These are phyloP conservation scores for Agapornis canus DNA, from an alignment of 2,797 vertebrate species.

Conservation along the genomic window DNA sequence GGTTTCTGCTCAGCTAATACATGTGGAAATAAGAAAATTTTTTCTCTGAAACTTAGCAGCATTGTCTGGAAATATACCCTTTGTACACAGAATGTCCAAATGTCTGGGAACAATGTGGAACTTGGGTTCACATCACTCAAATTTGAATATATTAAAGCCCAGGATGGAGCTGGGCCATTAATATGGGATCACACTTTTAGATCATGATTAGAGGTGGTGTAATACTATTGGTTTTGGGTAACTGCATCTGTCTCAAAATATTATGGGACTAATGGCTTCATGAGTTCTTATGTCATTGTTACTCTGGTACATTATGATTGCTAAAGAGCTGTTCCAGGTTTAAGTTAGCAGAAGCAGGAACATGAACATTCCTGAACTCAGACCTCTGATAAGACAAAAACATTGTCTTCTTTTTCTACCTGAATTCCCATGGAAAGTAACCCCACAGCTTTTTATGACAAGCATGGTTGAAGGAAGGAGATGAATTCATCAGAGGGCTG, in stretches of 20 bases:
- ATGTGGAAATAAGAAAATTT: slow-evolving; percentile 64
- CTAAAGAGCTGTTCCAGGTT: not conserved
- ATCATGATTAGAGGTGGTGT: not conserved
- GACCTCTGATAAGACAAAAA: not conserved
- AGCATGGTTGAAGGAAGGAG: not conserved
- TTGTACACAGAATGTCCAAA: not conserved
- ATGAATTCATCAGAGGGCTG: not conserved
- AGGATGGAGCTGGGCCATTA: not conserved
- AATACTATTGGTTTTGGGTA: not conserved
- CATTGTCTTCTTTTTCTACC: not conserved
- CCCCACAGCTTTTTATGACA: not conserved
- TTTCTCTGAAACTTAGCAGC: slow-evolving; percentile 64
- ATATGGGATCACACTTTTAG: not conserved
- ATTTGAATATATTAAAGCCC: slow-evolving; percentile 10
- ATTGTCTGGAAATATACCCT: slow-evolving; percentile 43
- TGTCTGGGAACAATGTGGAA: slow-evolving; percentile 54
- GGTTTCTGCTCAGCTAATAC: slow-evolving; percentile 47
- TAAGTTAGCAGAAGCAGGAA: not conserved
- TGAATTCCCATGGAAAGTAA: not conserved
- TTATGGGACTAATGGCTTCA: not conserved
- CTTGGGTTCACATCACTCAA: slow-evolving; percentile 21
- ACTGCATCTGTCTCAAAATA: not conserved
- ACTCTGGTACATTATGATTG: not conserved
- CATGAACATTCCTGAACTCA: not conserved
- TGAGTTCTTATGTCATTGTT: not conserved